These are phyloP conservation scores for Nycticebus coucang DNA, from an alignment of 2,113 vertebrate genomes.

Conservation along the genomic window DNA sequence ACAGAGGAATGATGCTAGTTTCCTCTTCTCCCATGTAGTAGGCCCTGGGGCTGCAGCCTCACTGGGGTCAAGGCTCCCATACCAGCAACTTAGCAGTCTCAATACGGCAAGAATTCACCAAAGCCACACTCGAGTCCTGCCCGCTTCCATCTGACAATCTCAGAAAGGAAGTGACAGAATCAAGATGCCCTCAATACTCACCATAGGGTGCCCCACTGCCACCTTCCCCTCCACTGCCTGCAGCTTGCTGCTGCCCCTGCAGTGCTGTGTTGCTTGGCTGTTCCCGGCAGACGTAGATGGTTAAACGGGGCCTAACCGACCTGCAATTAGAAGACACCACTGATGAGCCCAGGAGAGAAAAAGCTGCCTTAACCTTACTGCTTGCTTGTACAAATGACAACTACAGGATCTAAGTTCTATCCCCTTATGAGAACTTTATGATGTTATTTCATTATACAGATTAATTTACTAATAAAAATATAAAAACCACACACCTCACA, in stretches of 20 bases:
- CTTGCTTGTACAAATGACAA: neutral
- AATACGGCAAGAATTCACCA: neutral
- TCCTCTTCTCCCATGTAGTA: neutral
- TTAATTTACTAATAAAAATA: constrained; percentile 45
- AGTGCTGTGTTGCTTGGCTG: constrained; percentile 83
- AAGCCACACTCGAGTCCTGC: neutral
- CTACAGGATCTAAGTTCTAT: neutral
- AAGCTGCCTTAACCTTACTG: neutral
- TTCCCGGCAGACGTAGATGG: constrained; percentile 93
- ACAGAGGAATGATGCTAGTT: neutral
- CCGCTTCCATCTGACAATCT: neutral
- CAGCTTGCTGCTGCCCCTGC: constrained; percentile 84
- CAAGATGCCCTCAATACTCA: constrained; percentile 44
- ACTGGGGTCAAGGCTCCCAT: neutral
- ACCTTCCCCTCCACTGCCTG: constrained; percentile 85
- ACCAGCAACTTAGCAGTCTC: neutral
- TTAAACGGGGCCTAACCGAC: constrained; percentile 93
- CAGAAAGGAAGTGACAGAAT: fast-evolving
- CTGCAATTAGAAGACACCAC: constrained; percentile 81
- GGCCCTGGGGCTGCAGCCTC: neutral
- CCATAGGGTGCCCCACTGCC: constrained; percentile 90
- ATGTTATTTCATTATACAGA: neutral
- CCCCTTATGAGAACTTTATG: neutral
- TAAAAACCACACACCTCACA: constrained; percentile 72
- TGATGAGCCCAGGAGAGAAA: neutral